These are phyloP conservation scores for Oophaga pumilio DNA, from an alignment of 2,113 vertebrate species.

Conservation along the genomic window DNA sequence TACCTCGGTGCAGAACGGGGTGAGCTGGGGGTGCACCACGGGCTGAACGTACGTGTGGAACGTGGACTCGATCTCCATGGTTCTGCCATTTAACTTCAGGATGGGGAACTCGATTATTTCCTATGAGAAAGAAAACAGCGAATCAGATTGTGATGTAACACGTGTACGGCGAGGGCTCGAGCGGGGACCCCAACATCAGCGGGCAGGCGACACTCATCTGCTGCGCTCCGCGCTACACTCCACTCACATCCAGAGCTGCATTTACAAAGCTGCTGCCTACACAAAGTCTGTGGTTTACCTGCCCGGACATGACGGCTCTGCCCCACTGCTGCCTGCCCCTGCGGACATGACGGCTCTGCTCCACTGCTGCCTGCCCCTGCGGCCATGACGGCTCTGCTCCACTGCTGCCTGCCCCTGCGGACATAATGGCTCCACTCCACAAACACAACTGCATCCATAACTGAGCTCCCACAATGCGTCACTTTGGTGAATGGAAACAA, in stretches of 20 bases:
- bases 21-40: slow-evolving; percentile 81
- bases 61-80: slow-evolving; percentile 84
- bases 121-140: slow-evolving; percentile 63
- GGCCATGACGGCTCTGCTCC: no score
- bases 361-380: no score
- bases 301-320: not conserved
- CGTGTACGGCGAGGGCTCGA: not conserved
- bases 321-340: not conserved
- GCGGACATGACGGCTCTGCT: no score
- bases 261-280: no score
- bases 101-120: slow-evolving; percentile 87
- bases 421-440: no score
- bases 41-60: slow-evolving; percentile 87
- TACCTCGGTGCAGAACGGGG: slow-evolving; percentile 86
- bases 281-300: not conserved
- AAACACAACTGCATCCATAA: no score
- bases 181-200: no score
- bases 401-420: no score
- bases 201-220: no score
- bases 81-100: slow-evolving; percentile 82
- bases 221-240: no score
- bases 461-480: no score
- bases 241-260: not conserved
- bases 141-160: not conserved
- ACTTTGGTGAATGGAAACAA: no score